A percentile compares a stretch with the other conserved stretches of the same genome.
These are phyloP conservation scores for Pseudochaenichthys georgianus DNA, from an alignment of 2,797 vertebrate species.

Conservation along the genomic window DNA sequence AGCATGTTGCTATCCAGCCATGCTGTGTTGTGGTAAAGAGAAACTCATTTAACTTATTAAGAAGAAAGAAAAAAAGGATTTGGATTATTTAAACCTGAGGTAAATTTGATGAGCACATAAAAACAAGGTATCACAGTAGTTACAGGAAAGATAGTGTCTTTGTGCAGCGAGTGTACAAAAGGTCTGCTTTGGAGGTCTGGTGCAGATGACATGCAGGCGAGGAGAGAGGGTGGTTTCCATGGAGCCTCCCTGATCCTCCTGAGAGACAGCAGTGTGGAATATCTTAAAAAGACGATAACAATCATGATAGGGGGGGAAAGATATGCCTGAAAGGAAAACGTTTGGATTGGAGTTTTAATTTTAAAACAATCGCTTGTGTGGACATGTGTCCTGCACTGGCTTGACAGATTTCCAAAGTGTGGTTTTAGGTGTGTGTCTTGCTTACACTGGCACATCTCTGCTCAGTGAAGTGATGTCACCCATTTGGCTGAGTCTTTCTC, in stretches of 20 bases:
- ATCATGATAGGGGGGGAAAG: slow-evolving; percentile 31
- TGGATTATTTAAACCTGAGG: not conserved
- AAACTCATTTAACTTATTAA: not conserved
- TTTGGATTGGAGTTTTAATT: slow-evolving; percentile 37
- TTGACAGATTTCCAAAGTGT: slow-evolving; percentile 58
- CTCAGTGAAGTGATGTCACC: slow-evolving; percentile 62
- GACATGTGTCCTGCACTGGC: slow-evolving; percentile 23
- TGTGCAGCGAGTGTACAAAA: too few species aligned
- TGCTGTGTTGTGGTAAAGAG: slow-evolving; percentile 24
- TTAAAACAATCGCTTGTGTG: not conserved
- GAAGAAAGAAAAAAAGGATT: not conserved
- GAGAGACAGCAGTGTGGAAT: slow-evolving; percentile 66
- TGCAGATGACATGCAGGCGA: slow-evolving; percentile 53
- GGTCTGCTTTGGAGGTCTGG: slow-evolving; percentile 16
- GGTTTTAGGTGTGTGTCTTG: slow-evolving; percentile 74
- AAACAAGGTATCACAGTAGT: not conserved
- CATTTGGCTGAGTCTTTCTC: slow-evolving; percentile 55
- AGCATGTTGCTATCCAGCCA: slow-evolving; percentile 19
- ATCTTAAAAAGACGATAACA: slow-evolving; percentile 47
- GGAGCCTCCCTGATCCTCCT: slow-evolving; percentile 82
- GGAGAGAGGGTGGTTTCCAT: slow-evolving; percentile 84
- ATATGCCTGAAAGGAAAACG: slow-evolving; percentile 7
- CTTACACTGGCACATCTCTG: slow-evolving; percentile 63
- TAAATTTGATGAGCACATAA: not conserved
- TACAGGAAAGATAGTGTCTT: not conserved